A percentile compares a stretch with the other conserved stretches of the same genome.
These are phyloP conservation scores for Nyctibius bracteatus DNA, from an alignment of 2,113 vertebrate species.

Conservation along the genomic window DNA sequence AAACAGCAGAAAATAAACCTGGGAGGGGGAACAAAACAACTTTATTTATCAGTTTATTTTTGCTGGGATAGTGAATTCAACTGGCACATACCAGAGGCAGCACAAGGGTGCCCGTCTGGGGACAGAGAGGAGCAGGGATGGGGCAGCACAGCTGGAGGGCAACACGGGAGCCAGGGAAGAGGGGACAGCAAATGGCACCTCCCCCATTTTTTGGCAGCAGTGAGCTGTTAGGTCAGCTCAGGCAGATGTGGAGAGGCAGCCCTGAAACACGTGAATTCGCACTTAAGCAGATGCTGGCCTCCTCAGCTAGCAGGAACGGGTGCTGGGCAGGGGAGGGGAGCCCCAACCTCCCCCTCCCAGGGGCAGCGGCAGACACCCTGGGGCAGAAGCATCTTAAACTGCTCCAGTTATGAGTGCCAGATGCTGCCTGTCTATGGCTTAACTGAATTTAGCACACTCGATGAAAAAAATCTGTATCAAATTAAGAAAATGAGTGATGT, in stretches of 20 bases:
- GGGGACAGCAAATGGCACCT: not conserved
- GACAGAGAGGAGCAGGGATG: fast-evolving
- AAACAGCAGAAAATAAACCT: not conserved
- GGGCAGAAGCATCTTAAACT: constrained; percentile 13
- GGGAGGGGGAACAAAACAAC: not conserved
- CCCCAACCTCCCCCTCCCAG: not conserved
- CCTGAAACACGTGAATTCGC: not conserved
- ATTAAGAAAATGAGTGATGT: constrained; percentile 54
- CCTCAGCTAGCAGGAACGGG: not conserved
- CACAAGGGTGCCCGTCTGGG: not conserved
- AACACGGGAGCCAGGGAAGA: fast-evolving
- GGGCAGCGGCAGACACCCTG: constrained; percentile 10
- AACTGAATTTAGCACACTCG: constrained; percentile 49
- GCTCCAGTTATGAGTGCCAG: not conserved
- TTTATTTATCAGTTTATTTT: not conserved
- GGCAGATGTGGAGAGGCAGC: not conserved
- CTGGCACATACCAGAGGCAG: not conserved
- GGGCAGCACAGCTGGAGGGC: fast-evolving
- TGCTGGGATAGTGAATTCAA: not conserved
- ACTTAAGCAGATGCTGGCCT: not conserved
- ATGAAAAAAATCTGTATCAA: constrained; percentile 58
- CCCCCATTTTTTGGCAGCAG: not conserved
- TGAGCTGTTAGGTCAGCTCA: not conserved
- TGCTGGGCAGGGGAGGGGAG: not conserved
- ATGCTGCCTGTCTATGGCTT: constrained; percentile 46